Conservation (phyloP, 2,797 vertebrate species). For the Hyperoplus lanceolatus region DNA sequence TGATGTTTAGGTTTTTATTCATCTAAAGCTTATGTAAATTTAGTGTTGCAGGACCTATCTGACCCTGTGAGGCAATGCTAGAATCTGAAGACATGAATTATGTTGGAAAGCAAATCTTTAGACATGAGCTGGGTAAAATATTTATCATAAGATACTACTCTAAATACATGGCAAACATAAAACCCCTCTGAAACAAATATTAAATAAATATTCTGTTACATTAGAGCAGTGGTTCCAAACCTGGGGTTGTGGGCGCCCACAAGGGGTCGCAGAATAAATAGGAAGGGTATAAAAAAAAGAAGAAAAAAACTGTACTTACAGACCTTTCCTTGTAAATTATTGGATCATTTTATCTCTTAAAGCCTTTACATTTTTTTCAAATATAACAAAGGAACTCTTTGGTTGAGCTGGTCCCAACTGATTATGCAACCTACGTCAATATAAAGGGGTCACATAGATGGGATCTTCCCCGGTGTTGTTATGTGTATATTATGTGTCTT, state of each 20-base stretch:
- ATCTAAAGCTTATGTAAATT: background rate
- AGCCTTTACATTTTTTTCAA: background rate
- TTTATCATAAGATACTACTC: background rate
- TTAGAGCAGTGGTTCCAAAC: background rate
- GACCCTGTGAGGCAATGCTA: background rate
- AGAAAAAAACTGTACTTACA: no score
- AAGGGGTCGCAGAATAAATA: background rate
- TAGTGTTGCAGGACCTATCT: background rate
- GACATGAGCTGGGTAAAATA: background rate
- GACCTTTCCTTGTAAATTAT: background rate
- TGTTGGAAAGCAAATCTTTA: background rate
- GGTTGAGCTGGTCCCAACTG: background rate
- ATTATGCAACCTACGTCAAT: background rate
- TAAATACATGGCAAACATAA: background rate
- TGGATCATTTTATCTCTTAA: background rate
- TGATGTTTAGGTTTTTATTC: conserved; percentile 31
- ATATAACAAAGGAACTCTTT: background rate
- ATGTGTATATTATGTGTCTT: no score
- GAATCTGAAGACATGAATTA: background rate
- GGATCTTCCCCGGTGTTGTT: no score
- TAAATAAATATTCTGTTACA: background rate
- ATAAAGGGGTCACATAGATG: background rate
- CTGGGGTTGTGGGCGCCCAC: background rate
- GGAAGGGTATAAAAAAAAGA: background rate
- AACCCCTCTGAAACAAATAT: background rate